Base-by-base conservation (phyloP, 53 echinoderm and acorn worm genomes). In the Crossaster papposus region DNA sequence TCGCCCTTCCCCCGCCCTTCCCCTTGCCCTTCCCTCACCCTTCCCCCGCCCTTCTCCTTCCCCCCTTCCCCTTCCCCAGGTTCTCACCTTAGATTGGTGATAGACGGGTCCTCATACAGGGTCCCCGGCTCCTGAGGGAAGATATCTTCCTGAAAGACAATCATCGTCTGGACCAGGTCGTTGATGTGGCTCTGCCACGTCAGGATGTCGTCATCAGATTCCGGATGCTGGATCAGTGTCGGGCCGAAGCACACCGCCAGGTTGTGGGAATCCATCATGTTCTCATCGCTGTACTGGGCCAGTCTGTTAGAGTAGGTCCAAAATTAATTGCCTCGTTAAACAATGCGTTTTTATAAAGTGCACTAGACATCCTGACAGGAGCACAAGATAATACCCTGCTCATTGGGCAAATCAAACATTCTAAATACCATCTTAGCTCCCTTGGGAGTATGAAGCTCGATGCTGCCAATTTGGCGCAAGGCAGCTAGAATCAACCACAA, bases 181-280 rank as follows among this genome's bases (percentile, higher is more conserved):
- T 95, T 97, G 90, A 95, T 90, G 62, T 91, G 82, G n/a, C 89
- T 81, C 89, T 95, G 94, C 81, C 92, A 95, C 68, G 65, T 70
- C 54, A 97, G 71, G 31, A 77, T 81, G 71, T 95, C 97, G 14
- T 91, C 89, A 4, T 89, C 91, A 0, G 28, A 15, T n/a, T 81
- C 88, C 0, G 95, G 94, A 10, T 89, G 80, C 68, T 92, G 79
- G 75, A 95, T 94, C 73, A 97, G 91, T 51, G 97, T 97, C 10
- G 97, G 97, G 23, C 97, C 97, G 50, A 97, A 94, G 88, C 97
- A 97, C 20, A 95, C 90, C 12, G 97, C 93, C 30, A 97, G 91
- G 89, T 97, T 97, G 72, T 93, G 97, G 17, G 97, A 86, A 83
- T 97, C 97, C 97, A 97, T 97, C 94, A 95, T 95, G 90, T 92